Evolutionary conservation across 2,113 vertebrate genomes (phyloP), one percentile per base, ranked within the genome.

Genomic region (Corythornis madagascariensis): DNA sequence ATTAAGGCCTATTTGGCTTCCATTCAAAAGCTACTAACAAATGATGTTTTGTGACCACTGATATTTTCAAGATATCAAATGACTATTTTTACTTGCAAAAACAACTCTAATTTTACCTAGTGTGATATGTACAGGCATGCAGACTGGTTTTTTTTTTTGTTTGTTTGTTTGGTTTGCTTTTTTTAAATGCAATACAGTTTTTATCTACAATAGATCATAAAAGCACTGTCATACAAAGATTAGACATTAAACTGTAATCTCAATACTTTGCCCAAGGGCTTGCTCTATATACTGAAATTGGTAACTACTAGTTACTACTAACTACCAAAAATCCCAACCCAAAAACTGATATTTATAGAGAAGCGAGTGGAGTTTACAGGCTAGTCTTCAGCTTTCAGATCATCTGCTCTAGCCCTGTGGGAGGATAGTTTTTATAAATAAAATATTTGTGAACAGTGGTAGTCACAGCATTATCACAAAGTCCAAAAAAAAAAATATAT

Each of bases 391-490:
- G 95, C 96, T 82, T 96, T 95, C 92, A 96, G 95, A 95, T 94
- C 82, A 91, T 96, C 94, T 95, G 86, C 96, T 91, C 69, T 83
- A 55, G 90, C 96, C 95, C 96, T 96, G 76, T 93, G 96, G 97
- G 96, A 97, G 94, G 90, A 94, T 2, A 93, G 96, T 72, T 98
- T 97, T 93, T 97, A 97, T 98, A 97, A 98, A 98, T 98, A 98
- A 98, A 98, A 98, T 97, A 98, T 97, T 92, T 97, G 96, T 88
- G 96, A 97, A 96, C 97, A 97, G 97, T 79, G 26, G 97, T 95
- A 97, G 96, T 95, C 97, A 96, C 96, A 97, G 95, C 63, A 96
- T 95, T 97, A 96, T 97, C 97, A 97, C 92, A 93, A 95, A 97
- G 90, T 92, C 95, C 60, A 90, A 92, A 95, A 96, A 96, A 97